These are phyloP conservation scores for Cynodonichthys magdalenae DNA, from an alignment of 2,797 vertebrate genomes.

Conservation along the genomic window DNA sequence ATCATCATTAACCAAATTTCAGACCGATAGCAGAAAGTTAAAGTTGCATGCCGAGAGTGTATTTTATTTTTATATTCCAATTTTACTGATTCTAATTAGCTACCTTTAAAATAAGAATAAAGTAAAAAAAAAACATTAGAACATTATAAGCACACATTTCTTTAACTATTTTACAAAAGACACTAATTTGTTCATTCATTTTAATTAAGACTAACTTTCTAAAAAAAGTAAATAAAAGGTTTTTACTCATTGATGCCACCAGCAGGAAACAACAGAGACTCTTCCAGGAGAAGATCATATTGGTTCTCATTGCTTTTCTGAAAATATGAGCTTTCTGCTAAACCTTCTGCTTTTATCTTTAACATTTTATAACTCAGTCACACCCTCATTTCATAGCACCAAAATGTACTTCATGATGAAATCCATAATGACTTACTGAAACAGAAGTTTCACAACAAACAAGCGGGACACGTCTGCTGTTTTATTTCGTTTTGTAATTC, in stretches of 20 bases:
- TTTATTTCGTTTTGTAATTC: no score
- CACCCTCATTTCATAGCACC: not conserved
- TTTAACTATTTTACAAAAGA: not conserved
- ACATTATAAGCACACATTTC: no score
- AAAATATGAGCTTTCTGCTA: not conserved
- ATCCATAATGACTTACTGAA: not conserved
- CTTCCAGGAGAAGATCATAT: not conserved
- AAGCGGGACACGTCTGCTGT: no score
- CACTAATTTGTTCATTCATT: not conserved
- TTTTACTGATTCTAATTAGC: no score
- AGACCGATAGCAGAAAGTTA: not conserved
- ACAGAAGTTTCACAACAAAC: not conserved
- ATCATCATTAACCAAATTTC: not conserved
- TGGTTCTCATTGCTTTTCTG: not conserved
- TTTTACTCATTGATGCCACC: slow-evolving; percentile 35
- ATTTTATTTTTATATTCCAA: no score
- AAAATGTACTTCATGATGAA: slow-evolving; percentile 16
- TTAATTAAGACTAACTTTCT: not conserved
- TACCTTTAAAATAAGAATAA: no score
- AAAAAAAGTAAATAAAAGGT: not conserved
- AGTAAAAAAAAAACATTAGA: no score
- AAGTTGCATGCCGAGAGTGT: no score
- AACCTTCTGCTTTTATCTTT: not conserved
- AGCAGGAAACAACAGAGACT: slow-evolving; percentile 21
- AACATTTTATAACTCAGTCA: not conserved